These are phyloP conservation scores for Phymastichus coffea DNA, from an alignment of 1,140 invertebrate genomes.

Conservation along the genomic window DNA sequence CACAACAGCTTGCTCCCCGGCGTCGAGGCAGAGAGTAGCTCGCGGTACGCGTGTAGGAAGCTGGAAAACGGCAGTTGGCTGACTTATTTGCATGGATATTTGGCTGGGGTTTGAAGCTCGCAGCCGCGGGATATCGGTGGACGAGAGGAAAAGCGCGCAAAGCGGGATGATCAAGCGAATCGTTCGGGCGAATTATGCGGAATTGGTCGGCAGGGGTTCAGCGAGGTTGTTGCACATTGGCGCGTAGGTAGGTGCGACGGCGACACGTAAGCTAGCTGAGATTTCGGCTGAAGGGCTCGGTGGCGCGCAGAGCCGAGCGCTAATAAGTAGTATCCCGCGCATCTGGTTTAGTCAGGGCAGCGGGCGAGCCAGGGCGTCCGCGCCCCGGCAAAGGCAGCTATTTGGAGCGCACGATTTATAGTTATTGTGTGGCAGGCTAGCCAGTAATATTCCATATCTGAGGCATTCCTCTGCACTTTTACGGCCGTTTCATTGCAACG, in stretches of 20 bases:
- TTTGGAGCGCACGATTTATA: conserved; percentile 31
- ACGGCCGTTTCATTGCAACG: conserved; percentile 29
- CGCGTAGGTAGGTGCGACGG: no score
- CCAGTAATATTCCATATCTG: conserved; percentile 38
- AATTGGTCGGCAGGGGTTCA: no score
- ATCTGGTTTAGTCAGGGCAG: background rate
- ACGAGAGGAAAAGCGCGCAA: background rate
- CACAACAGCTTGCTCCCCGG: no score
- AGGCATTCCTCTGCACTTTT: conserved; percentile 33
- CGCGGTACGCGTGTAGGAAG: no score
- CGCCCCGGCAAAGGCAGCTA: conserved; percentile 11
- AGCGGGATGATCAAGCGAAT: background rate
- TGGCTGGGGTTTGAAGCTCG: background rate
- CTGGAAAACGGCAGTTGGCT: no score
- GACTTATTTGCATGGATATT: conserved; percentile 19
- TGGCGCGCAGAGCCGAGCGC: background rate
- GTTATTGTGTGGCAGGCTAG: conserved; percentile 29
- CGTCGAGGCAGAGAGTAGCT: no score
- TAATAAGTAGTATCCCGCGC: no score
- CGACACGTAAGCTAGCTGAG: no score
- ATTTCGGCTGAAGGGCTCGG: no score
- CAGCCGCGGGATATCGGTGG: background rate
- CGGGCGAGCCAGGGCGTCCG: background rate
- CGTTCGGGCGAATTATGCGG: no score
- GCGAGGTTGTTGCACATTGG: no score